Percentiles rank a stretch among this genome's conserved stretches.
phyloP scores from a whole-genome alignment of 2,888 invertebrate species.

The Aspidiotus destructor region DNA sequence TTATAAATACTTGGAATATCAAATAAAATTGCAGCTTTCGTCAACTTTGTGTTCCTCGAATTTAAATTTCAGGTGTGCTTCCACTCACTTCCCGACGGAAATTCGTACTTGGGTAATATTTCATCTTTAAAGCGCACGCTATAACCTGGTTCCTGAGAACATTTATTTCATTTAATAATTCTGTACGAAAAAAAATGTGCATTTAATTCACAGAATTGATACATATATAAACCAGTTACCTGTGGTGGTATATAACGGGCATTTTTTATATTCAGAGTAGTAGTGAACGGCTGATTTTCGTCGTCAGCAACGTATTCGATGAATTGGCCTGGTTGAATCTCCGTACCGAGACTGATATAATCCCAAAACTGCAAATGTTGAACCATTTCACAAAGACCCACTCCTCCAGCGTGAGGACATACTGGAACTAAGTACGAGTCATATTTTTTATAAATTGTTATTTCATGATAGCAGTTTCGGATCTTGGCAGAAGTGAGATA shows the following conservation, averaged over 20 bases:
- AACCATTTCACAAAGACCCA: slow-evolving; percentile 87
- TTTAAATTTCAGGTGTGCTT: neutral
- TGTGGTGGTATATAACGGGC: slow-evolving; percentile 67
- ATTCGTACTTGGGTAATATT: slow-evolving; percentile 58
- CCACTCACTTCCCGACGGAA: slow-evolving; percentile 56
- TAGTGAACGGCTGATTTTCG: slow-evolving; percentile 76
- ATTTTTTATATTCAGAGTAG: slow-evolving; percentile 59
- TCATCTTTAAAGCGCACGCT: slow-evolving; percentile 65
- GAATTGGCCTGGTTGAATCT: slow-evolving; percentile 56
- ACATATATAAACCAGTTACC: slow-evolving; percentile 45
- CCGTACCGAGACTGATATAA: slow-evolving; percentile 61
- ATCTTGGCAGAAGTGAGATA: too few species aligned
- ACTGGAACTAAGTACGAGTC: slow-evolving; percentile 59
- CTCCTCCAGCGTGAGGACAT: slow-evolving; percentile 90
- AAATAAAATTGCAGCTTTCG: too few species aligned
- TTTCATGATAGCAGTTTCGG: neutral
- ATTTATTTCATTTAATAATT: neutral
- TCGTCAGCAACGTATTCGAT: slow-evolving; percentile 76
- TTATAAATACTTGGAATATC: too few species aligned
- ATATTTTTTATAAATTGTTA: slow-evolving; percentile 36
- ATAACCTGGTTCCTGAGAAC: slow-evolving; percentile 62
- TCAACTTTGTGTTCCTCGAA: too few species aligned
- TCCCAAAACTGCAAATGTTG: slow-evolving; percentile 84
- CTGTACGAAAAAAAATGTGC: neutral
- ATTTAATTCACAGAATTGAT: neutral